phyloP scores from a whole-genome alignment of 2,113 vertebrate species.

The Zingel zingel region DNA sequence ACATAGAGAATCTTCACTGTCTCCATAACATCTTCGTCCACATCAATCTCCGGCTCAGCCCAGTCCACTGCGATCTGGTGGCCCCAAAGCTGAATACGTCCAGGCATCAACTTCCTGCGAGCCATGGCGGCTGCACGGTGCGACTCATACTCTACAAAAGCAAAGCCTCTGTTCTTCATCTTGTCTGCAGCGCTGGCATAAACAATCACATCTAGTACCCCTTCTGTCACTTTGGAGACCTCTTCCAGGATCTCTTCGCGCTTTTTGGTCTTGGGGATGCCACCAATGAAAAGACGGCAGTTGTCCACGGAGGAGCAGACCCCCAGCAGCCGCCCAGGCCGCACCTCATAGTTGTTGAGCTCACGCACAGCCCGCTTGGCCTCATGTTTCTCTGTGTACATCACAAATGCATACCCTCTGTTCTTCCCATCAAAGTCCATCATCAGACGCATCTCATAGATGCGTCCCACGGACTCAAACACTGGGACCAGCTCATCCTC shows the following conservation, averaged over 20 bases:
- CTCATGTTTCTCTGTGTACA: conserved; percentile 96
- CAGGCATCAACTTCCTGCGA: conserved; percentile 97
- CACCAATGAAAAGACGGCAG: conserved; percentile 98
- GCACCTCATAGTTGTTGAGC: conserved; percentile 97
- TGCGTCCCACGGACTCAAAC: conserved; percentile 93
- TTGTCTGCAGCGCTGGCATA: conserved; percentile 98
- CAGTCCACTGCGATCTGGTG: conserved; percentile 99
- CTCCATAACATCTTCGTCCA: conserved; percentile 99
- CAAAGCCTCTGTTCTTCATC: conserved; percentile 99
- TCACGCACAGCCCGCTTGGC: conserved; percentile 96
- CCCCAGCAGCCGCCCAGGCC: conserved; percentile 94
- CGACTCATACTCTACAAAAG: conserved; percentile 98
- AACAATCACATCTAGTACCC: conserved; percentile 96
- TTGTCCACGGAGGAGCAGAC: conserved; percentile 98
- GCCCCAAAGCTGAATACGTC: conserved; percentile 97
- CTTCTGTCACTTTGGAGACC: conserved; percentile 97
- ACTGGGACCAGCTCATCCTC: conserved; percentile 97
- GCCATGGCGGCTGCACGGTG: conserved; percentile 98
- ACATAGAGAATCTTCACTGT: conserved; percentile 99
- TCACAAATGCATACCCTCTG: conserved; percentile 96
- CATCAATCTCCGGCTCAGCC: conserved; percentile 98
- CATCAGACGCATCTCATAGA: conserved; percentile 99
- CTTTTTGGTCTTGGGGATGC: conserved; percentile 99
- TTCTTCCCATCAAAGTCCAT: conserved; percentile 99
- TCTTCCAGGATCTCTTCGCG: conserved; percentile 99